Conservation (phyloP, 1,140 invertebrate genomes). For the Leptonema lineaticorne region DNA sequence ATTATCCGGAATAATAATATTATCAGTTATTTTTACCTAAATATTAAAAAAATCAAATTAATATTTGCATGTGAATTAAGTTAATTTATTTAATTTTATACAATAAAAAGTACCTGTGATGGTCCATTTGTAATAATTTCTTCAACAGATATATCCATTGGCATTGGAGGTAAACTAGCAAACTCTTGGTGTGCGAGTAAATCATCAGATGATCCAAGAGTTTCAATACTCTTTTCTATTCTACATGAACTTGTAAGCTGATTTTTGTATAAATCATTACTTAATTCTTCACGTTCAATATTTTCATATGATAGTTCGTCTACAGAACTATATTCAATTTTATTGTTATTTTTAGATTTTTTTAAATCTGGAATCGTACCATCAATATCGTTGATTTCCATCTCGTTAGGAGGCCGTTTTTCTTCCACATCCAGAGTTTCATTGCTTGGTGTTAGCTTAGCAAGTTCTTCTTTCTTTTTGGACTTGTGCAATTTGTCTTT, state of each 20-base stretch:
- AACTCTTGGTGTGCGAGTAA: slow-evolving; percentile 28
- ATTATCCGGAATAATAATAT: slow-evolving; percentile 1
- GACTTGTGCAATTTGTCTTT: slow-evolving; percentile 55
- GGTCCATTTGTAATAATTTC: slow-evolving; percentile 27
- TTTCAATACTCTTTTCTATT: slow-evolving; percentile 11
- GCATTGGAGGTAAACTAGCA: slow-evolving; percentile 37
- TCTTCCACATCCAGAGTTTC: slow-evolving; percentile 35
- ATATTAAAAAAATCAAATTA: slow-evolving; percentile 14
- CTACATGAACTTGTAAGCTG: slow-evolving; percentile 12
- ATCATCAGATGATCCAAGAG: not conserved
- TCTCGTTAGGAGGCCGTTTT: slow-evolving; percentile 1
- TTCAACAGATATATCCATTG: slow-evolving; percentile 25
- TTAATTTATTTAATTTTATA: not conserved
- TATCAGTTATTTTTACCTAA: slow-evolving; percentile 3
- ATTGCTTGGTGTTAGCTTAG: slow-evolving; percentile 31
- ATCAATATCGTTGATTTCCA: slow-evolving; percentile 19
- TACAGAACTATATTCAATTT: slow-evolving; percentile 35
- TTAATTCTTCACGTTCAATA: not conserved
- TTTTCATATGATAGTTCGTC: slow-evolving; percentile 22
- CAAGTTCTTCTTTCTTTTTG: slow-evolving; percentile 48
- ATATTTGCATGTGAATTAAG: not conserved
- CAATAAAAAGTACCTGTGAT: slow-evolving; percentile 9
- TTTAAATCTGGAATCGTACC: slow-evolving; percentile 31
- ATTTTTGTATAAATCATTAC: slow-evolving; percentile 10
- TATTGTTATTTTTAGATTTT: slow-evolving; percentile 34